A percentile compares a stretch with the other conserved stretches of the same genome.
Conservation (phyloP, 2,113 vertebrate species). For the Austrofundulus limnaeus region DNA sequence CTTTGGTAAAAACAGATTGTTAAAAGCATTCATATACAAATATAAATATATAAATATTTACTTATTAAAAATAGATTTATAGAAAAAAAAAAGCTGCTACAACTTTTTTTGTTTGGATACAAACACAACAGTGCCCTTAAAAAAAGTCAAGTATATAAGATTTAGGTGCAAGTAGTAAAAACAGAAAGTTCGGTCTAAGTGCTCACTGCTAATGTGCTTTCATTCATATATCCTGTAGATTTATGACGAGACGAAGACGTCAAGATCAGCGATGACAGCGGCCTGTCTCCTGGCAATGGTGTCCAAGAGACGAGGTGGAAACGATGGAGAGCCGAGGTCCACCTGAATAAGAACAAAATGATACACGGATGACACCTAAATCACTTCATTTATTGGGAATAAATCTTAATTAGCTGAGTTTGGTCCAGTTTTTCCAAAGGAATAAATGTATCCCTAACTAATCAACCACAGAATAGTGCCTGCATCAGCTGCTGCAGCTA, state of each 20-base stretch:
- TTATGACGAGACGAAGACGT: slow-evolving; percentile 79
- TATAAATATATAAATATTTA: slow-evolving; percentile 53
- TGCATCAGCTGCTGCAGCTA: slow-evolving; percentile 4
- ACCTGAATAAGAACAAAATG: slow-evolving; percentile 76
- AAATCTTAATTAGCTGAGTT: background rate
- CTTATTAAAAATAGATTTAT: slow-evolving; percentile 44
- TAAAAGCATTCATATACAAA: slow-evolving; percentile 35
- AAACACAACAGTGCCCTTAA: slow-evolving; percentile 65
- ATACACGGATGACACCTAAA: background rate
- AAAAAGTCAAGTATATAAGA: slow-evolving; percentile 61
- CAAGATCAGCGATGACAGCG: slow-evolving; percentile 85
- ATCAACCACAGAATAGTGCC: background rate
- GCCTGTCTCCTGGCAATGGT: slow-evolving; percentile 84
- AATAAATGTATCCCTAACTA: background rate
- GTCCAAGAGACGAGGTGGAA: slow-evolving; percentile 81
- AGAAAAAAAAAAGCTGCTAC: slow-evolving; percentile 58
- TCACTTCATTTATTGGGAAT: background rate
- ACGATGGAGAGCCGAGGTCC: slow-evolving; percentile 87
- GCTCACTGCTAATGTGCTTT: slow-evolving; percentile 39
- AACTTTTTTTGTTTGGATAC: slow-evolving; percentile 42
- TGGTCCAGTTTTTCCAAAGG: background rate
- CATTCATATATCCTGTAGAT: slow-evolving; percentile 18
- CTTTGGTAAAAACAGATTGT: slow-evolving; percentile 67
- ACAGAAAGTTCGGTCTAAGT: slow-evolving; percentile 54
- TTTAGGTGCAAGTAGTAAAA: slow-evolving; percentile 69